phyloP scores from a whole-genome alignment of 2,113 vertebrate species.

The Bubo bubo region DNA sequence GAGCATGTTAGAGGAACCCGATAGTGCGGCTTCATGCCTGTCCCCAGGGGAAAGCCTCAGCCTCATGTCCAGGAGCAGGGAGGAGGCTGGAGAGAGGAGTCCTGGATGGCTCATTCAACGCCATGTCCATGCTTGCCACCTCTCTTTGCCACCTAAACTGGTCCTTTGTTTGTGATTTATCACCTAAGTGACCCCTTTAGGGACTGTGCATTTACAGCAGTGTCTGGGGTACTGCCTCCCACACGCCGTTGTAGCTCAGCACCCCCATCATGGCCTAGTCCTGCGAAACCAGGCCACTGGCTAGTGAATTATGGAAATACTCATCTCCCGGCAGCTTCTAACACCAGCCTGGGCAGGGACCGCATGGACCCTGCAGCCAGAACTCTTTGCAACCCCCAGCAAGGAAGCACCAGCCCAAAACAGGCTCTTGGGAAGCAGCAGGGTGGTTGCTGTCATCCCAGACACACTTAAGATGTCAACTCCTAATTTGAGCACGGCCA shows the following conservation, averaged over 20 bases:
- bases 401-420: neutral
- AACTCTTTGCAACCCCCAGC: neutral
- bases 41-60: neutral
- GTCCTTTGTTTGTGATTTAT: neutral
- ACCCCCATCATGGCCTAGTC: neutral
- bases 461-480: neutral
- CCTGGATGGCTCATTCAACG: neutral
- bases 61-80: neutral
- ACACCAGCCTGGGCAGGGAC: neutral
- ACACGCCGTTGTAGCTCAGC: neutral
- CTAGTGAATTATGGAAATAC: rapidly evolving
- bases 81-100: neutral
- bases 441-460: too few species aligned
- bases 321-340: neutral
- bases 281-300: neutral
- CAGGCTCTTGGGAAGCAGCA: neutral
- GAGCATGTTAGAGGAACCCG: neutral
- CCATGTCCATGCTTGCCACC: neutral
- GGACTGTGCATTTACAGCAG: neutral
- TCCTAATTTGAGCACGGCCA: neutral
- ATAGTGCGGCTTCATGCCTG: neutral
- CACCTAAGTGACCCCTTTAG: neutral
- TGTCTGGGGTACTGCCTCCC: neutral
- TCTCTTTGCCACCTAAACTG: neutral
- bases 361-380: rapidly evolving